Base-by-base conservation (phyloP, 2,888 invertebrate genomes). In the Spatulosminthurus flaviceps region DNA sequence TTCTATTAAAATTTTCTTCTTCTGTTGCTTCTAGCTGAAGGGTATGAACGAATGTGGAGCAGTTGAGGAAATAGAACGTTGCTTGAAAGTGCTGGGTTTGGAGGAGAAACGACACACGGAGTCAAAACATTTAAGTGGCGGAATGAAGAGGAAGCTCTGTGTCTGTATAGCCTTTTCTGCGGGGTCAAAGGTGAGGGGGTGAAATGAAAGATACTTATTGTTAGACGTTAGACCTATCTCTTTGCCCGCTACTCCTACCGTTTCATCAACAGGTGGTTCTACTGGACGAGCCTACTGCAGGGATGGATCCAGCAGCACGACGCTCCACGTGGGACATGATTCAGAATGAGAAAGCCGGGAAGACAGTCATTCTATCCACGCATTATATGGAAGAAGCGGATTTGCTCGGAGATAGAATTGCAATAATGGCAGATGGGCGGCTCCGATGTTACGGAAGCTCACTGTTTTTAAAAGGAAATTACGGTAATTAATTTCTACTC, bases 371-470 rank as follows among this genome's bases (percentile, higher is more conserved):
- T 19, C 91, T 97, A 72, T 94, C 95, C 19, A 97, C 97, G 0
- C 97, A 97, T 88, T 94, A 94, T 88, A 96, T 97, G 96, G 97
- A 97, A 88, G 97, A 97, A 88, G 96, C 96, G 1, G 96, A 74
- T 74, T 61, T 74, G 9, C 74, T 74, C n/a, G 60, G 61, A 9
- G 96, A 97, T 88, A 91, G 94, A 86, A 94, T 97, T 84, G 95
- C 94, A 0, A 95, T 96, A 81, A 91, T 97, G 88, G 92, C 93
- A 84, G 89, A 90, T 78, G 95, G 95, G 22, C 87, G 87, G 34
- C 88, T 96, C 74, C 90, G 91, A 83, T 93, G 94, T 87, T 92
- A 92, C 87, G 97, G 96, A 34, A 93, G 95, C 0, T 91, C 95
- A 0, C 91, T 96, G 89, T 92, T 93, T 87, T 89, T 97, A 78